Conservation (phyloP, 2,797 vertebrate genomes). For the Nannoperca obscura region DNA sequence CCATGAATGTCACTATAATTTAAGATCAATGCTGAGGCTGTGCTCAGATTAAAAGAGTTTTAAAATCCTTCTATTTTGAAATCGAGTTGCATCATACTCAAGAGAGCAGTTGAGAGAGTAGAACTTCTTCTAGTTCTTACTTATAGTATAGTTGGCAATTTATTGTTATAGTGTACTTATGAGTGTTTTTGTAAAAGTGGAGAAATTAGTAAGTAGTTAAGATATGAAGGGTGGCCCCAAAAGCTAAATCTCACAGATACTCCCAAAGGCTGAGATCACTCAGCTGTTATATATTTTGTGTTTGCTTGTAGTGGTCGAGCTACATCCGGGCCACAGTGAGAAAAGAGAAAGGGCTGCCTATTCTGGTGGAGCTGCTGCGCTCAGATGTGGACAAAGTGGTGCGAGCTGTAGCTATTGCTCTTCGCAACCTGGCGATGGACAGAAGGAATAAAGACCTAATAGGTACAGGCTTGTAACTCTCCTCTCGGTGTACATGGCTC, state of each 20-base stretch:
- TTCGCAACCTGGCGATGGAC: slow-evolving; percentile 97
- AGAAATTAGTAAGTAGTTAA: background rate
- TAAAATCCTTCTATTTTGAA: slow-evolving; percentile 24
- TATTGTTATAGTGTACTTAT: slow-evolving; percentile 1
- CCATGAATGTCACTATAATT: slow-evolving; percentile 53
- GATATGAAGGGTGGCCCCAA: background rate
- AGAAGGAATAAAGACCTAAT: slow-evolving; percentile 97
- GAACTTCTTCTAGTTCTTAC: background rate
- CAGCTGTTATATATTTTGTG: background rate
- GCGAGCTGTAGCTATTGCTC: slow-evolving; percentile 94
- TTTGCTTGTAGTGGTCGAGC: slow-evolving; percentile 91
- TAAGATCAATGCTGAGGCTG: slow-evolving; percentile 17
- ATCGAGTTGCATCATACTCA: slow-evolving; percentile 27
- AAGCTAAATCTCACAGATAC: background rate
- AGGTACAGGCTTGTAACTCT: slow-evolving; percentile 78
- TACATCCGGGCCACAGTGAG: slow-evolving; percentile 96
- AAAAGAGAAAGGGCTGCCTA: slow-evolving; percentile 95
- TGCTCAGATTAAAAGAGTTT: slow-evolving; percentile 30
- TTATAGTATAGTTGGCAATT: background rate
- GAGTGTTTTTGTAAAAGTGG: background rate
- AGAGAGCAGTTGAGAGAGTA: slow-evolving; percentile 4
- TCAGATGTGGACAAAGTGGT: slow-evolving; percentile 98
- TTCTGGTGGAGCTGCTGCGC: slow-evolving; percentile 96
- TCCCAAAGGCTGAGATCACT: background rate
- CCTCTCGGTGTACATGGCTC: background rate